phyloP scores from a whole-genome alignment of 2,888 invertebrate genomes.

The Tenthredo distinguenda region DNA sequence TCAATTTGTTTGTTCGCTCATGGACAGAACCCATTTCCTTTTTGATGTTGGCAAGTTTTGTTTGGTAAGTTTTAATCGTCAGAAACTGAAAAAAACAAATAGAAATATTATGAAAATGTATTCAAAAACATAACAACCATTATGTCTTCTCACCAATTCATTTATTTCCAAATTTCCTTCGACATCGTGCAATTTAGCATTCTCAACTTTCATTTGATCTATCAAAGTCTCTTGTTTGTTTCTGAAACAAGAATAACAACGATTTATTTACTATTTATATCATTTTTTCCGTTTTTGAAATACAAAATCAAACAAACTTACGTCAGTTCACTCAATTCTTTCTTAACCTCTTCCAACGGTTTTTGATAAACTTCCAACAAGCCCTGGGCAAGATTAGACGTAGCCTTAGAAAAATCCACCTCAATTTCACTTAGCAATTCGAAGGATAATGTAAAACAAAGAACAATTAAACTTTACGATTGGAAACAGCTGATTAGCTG shows the following conservation, averaged over 20 bases:
- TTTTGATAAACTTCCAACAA: slow-evolving; percentile 73
- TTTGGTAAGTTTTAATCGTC: slow-evolving; percentile 76
- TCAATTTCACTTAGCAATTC: not conserved
- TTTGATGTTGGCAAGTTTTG: slow-evolving; percentile 76
- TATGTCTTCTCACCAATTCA: slow-evolving; percentile 74
- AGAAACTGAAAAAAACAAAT: slow-evolving; percentile 70
- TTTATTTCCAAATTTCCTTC: slow-evolving; percentile 71
- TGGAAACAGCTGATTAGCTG: slow-evolving; percentile 22
- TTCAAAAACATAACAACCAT: not conserved
- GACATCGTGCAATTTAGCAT: slow-evolving; percentile 69
- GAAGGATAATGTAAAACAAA: slow-evolving; percentile 4
- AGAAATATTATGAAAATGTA: slow-evolving; percentile 47
- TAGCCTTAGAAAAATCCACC: slow-evolving; percentile 64
- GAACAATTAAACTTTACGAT: not conserved
- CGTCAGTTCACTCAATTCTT: slow-evolving; percentile 77
- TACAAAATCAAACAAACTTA: slow-evolving; percentile 61
- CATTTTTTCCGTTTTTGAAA: not conserved
- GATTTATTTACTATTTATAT: slow-evolving; percentile 24
- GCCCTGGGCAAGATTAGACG: slow-evolving; percentile 72
- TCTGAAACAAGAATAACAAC: slow-evolving; percentile 64
- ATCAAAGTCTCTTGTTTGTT: slow-evolving; percentile 72
- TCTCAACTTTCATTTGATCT: slow-evolving; percentile 72
- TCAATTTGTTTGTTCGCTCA: slow-evolving; percentile 76
- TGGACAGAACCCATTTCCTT: slow-evolving; percentile 77
- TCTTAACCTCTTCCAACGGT: slow-evolving; percentile 73